phyloP scores from a whole-genome alignment of 2,888 invertebrate genomes.

The Cantharis rustica region DNA sequence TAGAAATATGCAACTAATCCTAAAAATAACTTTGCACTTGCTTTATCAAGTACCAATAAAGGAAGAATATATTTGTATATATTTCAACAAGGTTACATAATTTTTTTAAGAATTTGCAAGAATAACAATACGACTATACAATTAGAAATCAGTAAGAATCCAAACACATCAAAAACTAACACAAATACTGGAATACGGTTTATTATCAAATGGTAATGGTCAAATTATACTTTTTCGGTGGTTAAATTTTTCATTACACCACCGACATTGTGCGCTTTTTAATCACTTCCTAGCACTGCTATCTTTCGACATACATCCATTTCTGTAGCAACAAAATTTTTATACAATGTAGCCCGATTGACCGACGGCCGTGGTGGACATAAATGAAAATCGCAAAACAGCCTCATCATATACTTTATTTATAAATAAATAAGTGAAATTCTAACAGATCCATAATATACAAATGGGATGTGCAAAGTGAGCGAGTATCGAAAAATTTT shows the following conservation, averaged over 20 bases:
- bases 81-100: conserved; percentile 20
- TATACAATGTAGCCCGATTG: neutral
- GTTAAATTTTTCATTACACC: neutral
- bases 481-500: neutral
- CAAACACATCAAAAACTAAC: conserved; percentile 6
- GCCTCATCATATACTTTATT: neutral
- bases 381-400: neutral
- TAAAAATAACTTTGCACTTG: conserved; percentile 13
- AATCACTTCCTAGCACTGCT: neutral
- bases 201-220: neutral
- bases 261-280: neutral
- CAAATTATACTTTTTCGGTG: neutral
- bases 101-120: conserved; percentile 20
- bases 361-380: neutral
- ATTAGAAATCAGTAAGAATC: conserved; percentile 7
- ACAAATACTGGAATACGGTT: conserved; percentile 6
- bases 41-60: conserved; percentile 6
- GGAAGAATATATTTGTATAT: conserved; percentile 6
- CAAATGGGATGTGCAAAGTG: neutral
- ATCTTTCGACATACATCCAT: neutral
- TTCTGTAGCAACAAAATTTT: neutral
- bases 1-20: conserved; percentile 9
- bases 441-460: neutral
- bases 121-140: conserved; percentile 23
- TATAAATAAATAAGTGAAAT: neutral